Base-by-base conservation (phyloP, 2,797 vertebrate species). In the Pseudochirops cupreus region DNA sequence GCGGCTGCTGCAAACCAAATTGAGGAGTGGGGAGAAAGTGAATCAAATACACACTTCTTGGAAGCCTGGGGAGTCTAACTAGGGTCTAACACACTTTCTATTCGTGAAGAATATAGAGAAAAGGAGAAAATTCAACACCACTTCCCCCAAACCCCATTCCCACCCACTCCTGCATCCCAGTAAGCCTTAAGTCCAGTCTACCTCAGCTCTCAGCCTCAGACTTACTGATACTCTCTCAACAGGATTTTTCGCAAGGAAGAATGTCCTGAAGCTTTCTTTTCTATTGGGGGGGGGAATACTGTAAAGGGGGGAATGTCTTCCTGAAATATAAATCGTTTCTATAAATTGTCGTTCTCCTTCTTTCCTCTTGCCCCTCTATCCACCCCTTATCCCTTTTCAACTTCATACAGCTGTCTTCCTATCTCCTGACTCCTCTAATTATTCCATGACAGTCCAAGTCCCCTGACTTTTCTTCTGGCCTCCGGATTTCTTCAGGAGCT, bases 341-440 rank as follows among this genome's bases (percentile, higher is more conserved):
- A 13, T 56, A 92, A 95, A 96, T 53, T 96, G 95, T 95, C 2
- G 31, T 82, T 82, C 93, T 89, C 62, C 56, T 94, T 96, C 93
- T 94, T 91, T n/a, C 67, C 94, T 94, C 52, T 52, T 29, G 21
- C 33, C 92, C 13, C 56, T 92, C 89, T 74, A 58, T 93, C 91
- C 95, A 95, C 74, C 2, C 31, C 94, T 96, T 97, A 90, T 54
- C 18, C 95, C 93, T 96, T 97, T 97, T 96, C 93, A 94, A 91
- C 50, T 94, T 94, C 74, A 87, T 31, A 39, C 46, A 97, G 94
- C 96, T 94, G 93, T 94, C 95, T 96, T 90, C 31, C 56, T 55
- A 96, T 52, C 58, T 92, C 93, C 91, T 96, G 95, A 87, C 95
- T 95, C 95, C 46, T 46, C 74, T 50, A 87, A 87, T 87, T 87